Conservation (phyloP, 2,797 vertebrate species). For the Eremophila alpestris region DNA sequence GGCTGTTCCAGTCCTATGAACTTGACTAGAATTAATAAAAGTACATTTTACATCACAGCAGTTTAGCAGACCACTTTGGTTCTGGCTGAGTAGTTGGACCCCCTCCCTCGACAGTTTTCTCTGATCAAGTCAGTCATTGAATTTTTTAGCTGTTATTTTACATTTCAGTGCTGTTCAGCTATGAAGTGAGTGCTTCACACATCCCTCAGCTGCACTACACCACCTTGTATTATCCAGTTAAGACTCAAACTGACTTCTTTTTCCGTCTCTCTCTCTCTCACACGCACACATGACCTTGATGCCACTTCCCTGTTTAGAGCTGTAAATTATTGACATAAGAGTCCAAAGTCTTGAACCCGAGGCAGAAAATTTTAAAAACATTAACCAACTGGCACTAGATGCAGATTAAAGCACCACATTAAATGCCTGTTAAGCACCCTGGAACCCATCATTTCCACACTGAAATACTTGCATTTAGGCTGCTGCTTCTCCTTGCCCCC, state of each 20-base stretch:
- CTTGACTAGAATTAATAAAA: not conserved
- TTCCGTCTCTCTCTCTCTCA: not conserved
- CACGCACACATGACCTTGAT: not conserved
- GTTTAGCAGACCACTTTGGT: not conserved
- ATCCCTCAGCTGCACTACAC: not conserved
- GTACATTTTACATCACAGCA: not conserved
- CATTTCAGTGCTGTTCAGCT: not conserved
- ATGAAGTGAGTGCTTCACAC: not conserved
- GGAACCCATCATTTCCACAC: not conserved
- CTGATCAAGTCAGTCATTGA: not conserved
- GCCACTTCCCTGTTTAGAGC: constrained; percentile 17
- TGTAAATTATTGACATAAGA: constrained; percentile 59
- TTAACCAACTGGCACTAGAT: not conserved
- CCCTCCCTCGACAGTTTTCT: not conserved
- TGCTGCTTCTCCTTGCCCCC: constrained; percentile 18
- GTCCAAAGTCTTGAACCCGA: constrained; percentile 48
- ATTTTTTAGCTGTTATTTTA: not conserved
- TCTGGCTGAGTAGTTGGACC: not conserved
- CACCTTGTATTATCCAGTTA: not conserved
- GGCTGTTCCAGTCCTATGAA: not conserved
- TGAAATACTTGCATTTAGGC: constrained; percentile 61
- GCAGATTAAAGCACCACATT: not conserved
- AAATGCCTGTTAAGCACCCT: constrained; percentile 1
- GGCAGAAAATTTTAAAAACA: constrained; percentile 40
- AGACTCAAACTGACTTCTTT: not conserved